Evolutionary conservation across 2,888 invertebrate species (phyloP), one percentile per base, ranked within the genome.

Genomic region (Cosmopolites sordidus): DNA sequence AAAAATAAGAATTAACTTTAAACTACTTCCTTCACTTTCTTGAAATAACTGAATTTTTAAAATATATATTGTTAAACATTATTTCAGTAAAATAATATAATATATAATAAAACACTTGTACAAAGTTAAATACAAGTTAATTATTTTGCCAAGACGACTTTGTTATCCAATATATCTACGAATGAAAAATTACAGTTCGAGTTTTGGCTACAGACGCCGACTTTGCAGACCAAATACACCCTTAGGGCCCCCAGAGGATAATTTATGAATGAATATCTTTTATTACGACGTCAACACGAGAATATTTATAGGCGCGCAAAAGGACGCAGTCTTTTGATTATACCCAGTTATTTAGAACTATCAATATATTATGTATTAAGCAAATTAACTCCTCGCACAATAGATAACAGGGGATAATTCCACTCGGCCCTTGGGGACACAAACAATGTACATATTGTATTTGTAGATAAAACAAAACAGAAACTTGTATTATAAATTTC

Each of bases 221-320:
- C n/a, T 33, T 33, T 33, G 33, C 33, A 8, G 33, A 12, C 33
- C 5, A 12, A 12, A n/a, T 33, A 11, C 33, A 33, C 33, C 33
- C 33, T 33, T 33, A 33, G 11, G 33, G 33, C 33, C 12, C 33
- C 33, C n/a, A 11, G n/a, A 11, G 8, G 33, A 33, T 33, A 33
- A 33, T 33, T 33, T 33, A 33, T 33, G 33, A 33, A 33, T 33
- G 33, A 33, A 33, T 33, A 33, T 33, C 33, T 33, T 33, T 33
- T 33, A 33, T 33, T 33, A 33, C 5, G 12, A 33, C 33, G 33
- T 33, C 33, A 33, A 11, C 33, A 3, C 5, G 33, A 11, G 11
- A 12, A 33, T 33, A 33, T 33, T 33, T 33, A 33, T 33, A 33
- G 33, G 33, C 33, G 11, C 33, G 33, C 8, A 5, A n/a, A n/a